Percentiles rank a stretch among this genome's conserved stretches.
Conservation (phyloP, 2,797 vertebrate genomes). For the Enteromius unitaeniatus region DNA sequence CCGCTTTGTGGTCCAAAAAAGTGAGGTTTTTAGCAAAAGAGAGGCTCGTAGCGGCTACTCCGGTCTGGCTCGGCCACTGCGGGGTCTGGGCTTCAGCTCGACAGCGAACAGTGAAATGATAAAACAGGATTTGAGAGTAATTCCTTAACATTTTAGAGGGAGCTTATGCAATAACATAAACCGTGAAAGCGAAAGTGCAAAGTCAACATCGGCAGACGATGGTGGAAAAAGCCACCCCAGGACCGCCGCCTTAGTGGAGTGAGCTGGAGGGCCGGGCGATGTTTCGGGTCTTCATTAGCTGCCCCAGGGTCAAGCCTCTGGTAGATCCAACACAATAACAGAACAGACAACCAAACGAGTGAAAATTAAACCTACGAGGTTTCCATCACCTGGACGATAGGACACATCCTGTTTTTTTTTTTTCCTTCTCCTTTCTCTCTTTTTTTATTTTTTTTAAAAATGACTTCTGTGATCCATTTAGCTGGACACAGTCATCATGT, state of each 20-base stretch:
- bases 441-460: slow-evolving; percentile 73
- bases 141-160: slow-evolving; percentile 64
- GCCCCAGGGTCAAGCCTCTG: slow-evolving; percentile 81
- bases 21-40: slow-evolving; percentile 66
- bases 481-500: slow-evolving; percentile 99
- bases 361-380: slow-evolving; percentile 77
- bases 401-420: slow-evolving; percentile 84
- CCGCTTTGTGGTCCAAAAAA: slow-evolving; percentile 74
- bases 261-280: slow-evolving; percentile 57
- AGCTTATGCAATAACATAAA: slow-evolving; percentile 71
- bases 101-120: slow-evolving; percentile 48
- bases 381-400: slow-evolving; percentile 89
- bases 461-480: slow-evolving; percentile 71
- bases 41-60: slow-evolving; percentile 65
- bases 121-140: slow-evolving; percentile 59
- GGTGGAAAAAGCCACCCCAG: slow-evolving; percentile 62
- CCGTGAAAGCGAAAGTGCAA: slow-evolving; percentile 81
- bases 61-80: slow-evolving; percentile 58
- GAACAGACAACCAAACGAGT: slow-evolving; percentile 85
- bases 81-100: slow-evolving; percentile 65
- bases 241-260: slow-evolving; percentile 58
- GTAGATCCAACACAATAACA: slow-evolving; percentile 78
- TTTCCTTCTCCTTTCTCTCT: slow-evolving; percentile 64
- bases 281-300: slow-evolving; percentile 85
- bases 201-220: slow-evolving; percentile 70